Evolutionary conservation across 2,888 invertebrate species (phyloP), one percentile per base, ranked within the genome.

Genomic region (Thereva nobilitata): DNA sequence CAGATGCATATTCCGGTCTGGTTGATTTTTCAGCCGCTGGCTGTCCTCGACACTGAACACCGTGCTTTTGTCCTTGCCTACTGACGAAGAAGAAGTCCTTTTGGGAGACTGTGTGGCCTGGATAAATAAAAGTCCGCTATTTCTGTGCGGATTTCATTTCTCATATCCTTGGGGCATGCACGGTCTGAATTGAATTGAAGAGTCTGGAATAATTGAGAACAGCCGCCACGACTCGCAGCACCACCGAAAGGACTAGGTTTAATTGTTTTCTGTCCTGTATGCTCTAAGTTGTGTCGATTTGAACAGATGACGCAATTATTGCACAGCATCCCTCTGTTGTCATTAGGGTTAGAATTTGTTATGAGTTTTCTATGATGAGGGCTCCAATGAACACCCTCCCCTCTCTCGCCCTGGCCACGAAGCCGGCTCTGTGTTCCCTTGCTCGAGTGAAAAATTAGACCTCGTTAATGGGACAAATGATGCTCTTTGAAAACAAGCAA

Each of bases 231-330:
- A 41, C 41, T 23, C 40, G 6, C 34, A 9, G 12, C 35, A 38
- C 23, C 41, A 9, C 37, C n/a, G 44, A 38, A 49, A 44, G 45
- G 44, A 40, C 37, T 52, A n/a, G 35, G 52, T 66, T 59, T 59
- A 66, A 66, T 59, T 63, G 67, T 61, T 61, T 67, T 59, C 49
- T 54, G 23, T 23, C 23, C 23, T 23, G 23, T 23, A 23, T 23
- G 23, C 23, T 23, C 23, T 23, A 23, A 37, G 34, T 53, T 59
- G 44, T 55, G 54, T 40, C 44, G 57, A 44, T 64, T 57, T 50
- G 59, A 65, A 59, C 68, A 68, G 64, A 65, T 68, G 67, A 67
- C 67, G 68, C 68, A 65, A 68, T 65, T 68, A 57, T 54, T 65
- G 57, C 57, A 56, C 68, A 66, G 52, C 50, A 63, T 63, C 63